Percentiles rank a stretch among this genome's conserved stretches.
These are phyloP conservation scores for Furcifer pardalis DNA, from an alignment of 2,797 vertebrate genomes.

Conservation along the genomic window DNA sequence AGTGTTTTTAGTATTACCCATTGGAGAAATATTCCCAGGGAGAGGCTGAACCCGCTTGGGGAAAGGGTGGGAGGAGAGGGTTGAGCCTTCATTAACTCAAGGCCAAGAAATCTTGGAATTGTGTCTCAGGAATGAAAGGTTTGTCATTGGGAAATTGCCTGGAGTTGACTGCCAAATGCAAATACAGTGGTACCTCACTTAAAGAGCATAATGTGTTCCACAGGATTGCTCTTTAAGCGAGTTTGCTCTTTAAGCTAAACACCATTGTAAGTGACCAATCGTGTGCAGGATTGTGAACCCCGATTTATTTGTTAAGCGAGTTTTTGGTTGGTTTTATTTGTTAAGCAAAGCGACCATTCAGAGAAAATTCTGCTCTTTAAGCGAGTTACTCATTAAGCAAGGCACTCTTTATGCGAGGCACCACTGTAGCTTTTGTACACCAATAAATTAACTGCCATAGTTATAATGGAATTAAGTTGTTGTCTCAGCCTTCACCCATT, in stretches of 20 bases:
- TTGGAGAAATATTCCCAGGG: background rate
- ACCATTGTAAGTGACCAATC: no score
- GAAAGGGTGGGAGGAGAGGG: background rate
- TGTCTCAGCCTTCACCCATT: slow-evolving; percentile 23
- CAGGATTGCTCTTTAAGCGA: no score
- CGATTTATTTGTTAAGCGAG: no score
- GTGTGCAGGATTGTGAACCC: no score
- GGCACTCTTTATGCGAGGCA: no score
- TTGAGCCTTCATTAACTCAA: background rate
- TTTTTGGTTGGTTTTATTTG: no score
- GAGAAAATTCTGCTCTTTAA: no score
- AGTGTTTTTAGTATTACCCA: background rate
- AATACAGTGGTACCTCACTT: no score
- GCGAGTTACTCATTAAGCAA: no score
- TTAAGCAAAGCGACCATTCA: no score
- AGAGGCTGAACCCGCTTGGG: background rate
- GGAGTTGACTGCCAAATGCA: background rate
- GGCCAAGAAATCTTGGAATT: background rate
- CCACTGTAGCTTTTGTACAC: slow-evolving; percentile 18
- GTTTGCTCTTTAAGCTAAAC: no score
- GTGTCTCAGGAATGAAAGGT: slow-evolving; percentile 10
- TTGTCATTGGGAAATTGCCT: slow-evolving; percentile 9
- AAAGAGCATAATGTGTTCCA: no score
- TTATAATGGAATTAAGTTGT: background rate
- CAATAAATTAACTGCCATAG: slow-evolving; percentile 37